A percentile compares a stretch with the other conserved stretches of the same genome.
phyloP scores from a whole-genome alignment of 30 jellyfish, hydroid and myxozoan species.

The Hydractinia echinata region DNA sequence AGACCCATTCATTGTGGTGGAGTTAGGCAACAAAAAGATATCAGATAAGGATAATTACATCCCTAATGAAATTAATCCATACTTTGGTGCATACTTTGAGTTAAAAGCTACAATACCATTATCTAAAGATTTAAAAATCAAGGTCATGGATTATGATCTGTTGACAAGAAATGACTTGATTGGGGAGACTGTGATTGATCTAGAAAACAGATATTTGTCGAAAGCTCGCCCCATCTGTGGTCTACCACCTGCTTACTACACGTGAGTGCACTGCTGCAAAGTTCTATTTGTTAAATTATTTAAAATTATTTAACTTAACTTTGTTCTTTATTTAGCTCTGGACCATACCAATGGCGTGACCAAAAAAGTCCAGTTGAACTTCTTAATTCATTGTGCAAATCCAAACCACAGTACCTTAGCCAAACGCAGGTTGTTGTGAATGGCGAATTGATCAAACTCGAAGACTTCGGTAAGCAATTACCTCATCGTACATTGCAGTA shows the following conservation, averaged over 20 bases:
- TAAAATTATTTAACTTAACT: not conserved
- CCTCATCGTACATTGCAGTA: not conserved
- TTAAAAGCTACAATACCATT: constrained; percentile 79
- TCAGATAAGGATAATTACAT: constrained; percentile 78
- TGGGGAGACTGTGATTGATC: constrained; percentile 91
- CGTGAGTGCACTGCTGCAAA: constrained; percentile 60
- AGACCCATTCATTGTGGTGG: constrained; percentile 82
- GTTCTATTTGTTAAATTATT: not conserved
- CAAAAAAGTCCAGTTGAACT: constrained; percentile 81
- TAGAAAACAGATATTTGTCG: constrained; percentile 77
- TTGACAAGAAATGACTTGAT: constrained; percentile 81
- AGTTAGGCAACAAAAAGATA: constrained; percentile 81
- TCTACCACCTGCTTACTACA: constrained; percentile 80
- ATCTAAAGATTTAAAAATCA: constrained; percentile 68
- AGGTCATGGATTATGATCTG: constrained; percentile 86
- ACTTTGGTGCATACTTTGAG: constrained; percentile 89
- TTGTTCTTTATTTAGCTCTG: constrained; percentile 50
- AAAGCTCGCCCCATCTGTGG: constrained; percentile 85
- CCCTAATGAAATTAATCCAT: constrained; percentile 77
- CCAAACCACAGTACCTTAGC: constrained; percentile 87
- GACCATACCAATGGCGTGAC: constrained; percentile 97
- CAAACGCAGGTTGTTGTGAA: constrained; percentile 71
- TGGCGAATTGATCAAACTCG: constrained; percentile 72
- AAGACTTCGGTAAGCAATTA: constrained; percentile 76
- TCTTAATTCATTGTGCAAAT: constrained; percentile 61